These are phyloP conservation scores for Arrhamphus sclerolepis DNA, from an alignment of 2,797 vertebrate genomes.

Conservation along the genomic window DNA sequence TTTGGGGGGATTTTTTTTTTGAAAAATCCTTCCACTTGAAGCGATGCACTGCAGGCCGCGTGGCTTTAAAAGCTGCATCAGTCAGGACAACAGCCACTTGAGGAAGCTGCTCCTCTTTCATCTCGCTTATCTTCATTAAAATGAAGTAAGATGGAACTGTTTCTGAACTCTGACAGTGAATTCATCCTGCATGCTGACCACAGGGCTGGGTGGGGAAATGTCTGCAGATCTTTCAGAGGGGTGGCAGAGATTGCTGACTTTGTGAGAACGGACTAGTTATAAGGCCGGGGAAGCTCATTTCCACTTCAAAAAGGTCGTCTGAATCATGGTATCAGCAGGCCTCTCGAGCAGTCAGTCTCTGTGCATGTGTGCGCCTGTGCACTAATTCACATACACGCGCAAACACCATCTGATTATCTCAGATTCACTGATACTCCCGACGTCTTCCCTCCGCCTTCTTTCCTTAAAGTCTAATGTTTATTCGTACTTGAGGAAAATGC, in stretches of 20 bases:
- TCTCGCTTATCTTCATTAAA: no score
- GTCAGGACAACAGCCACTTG: no score
- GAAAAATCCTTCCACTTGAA: constrained; percentile 1
- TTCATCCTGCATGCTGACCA: constrained; percentile 68
- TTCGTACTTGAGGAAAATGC: constrained; percentile 68
- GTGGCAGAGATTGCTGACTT: constrained; percentile 76
- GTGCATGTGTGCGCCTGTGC: neutral
- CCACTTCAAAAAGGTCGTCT: constrained; percentile 80
- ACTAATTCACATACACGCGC: constrained; percentile 21
- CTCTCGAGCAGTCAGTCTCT: constrained; percentile 40
- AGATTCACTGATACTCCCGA: constrained; percentile 46
- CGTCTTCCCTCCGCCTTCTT: constrained; percentile 50
- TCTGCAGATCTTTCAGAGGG: constrained; percentile 50
- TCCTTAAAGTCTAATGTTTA: constrained; percentile 69
- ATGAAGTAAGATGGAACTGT: constrained; percentile 18
- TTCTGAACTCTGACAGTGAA: constrained; percentile 38
- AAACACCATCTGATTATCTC: constrained; percentile 43
- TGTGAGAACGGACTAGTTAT: constrained; percentile 75
- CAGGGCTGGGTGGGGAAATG: constrained; percentile 44
- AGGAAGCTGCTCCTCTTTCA: no score
- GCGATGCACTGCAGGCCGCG: neutral
- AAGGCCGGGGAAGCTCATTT: constrained; percentile 77
- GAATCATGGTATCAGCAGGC: constrained; percentile 83
- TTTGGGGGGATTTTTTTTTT: neutral
- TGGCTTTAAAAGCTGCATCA: constrained; percentile 2